Evolutionary conservation across 2,113 vertebrate species (phyloP), one percentile per base, ranked within the genome.

Genomic region (Albula glossodonta): DNA sequence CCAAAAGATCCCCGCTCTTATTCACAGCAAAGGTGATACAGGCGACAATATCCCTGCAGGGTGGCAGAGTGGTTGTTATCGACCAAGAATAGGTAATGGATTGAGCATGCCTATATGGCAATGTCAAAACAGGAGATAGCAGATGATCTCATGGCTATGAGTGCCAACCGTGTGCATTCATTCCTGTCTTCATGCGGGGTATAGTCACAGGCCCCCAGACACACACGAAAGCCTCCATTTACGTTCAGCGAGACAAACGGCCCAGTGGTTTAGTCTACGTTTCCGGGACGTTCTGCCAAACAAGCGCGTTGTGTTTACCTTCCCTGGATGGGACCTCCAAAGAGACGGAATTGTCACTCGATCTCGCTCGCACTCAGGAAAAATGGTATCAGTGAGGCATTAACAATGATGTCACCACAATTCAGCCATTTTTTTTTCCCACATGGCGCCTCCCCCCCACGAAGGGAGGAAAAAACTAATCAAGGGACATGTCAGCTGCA

Each of bases 321-420:
- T 25, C 63, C 7, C 25, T 66, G 48, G 51, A 81, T 83, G 85
- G 80, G 89, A 66, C 80, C 87, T 83, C 83, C 81, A 63, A 49
- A 41, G 57, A 84, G 80, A 2, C 41, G 78, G 83, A 48, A 41
- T 50, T 86, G 77, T 84, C 87, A 91, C 84, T 87, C 85, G 63
- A 82, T 90, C 90, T 83, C 80, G 86, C 81, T 88, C 87, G 86
- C 87, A 91, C 88, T 87, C 25, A 80, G 84, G 89, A 88, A 88
- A 91, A 91, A 88, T 87, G 90, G 91, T 89, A 53, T 86, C 79
- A 85, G 92, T 86, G 90, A 91, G 93, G 91, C 86, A 82, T 90
- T 91, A 93, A 93, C 89, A 92, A 92, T 89, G 90, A 92, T 87
- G 84, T 70, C 84, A 89, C 89, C 89, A 90, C 90, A 90, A 86